Evolutionary conservation across 2,113 vertebrate species (phyloP).

Genomic region (Nibea albiflora): DNA sequence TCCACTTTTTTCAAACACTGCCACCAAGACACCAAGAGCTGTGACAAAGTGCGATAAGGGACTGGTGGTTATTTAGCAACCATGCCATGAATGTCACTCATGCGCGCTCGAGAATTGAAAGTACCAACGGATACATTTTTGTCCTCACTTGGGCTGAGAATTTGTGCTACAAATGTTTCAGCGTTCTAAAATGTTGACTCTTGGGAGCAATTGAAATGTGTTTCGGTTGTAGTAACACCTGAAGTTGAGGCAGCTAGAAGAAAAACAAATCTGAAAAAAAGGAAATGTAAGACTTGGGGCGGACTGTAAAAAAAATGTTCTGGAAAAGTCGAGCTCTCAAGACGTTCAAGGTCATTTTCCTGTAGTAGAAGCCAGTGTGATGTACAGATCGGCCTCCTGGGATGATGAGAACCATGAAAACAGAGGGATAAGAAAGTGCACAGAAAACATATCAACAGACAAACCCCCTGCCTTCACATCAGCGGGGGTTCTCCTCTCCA

Average conservation of each 20-base stretch:
- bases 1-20: neutral
- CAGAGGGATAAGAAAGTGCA: constrained; percentile 11
- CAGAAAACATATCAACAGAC: constrained; percentile 46
- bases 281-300: neutral
- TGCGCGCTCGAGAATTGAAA: neutral
- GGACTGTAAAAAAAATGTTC: neutral
- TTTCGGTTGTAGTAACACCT: neutral
- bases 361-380: constrained; percentile 19
- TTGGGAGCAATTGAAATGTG: neutral
- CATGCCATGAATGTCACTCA: neutral
- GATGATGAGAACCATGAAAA: constrained; percentile 33
- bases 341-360: constrained; percentile 1
- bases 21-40: neutral
- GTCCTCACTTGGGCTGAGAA: neutral
- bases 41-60: neutral
- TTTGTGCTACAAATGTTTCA: neutral
- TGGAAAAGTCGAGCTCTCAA: neutral
- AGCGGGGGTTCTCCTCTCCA: constrained; percentile 32
- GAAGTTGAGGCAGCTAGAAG: neutral
- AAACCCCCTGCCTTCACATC: constrained; percentile 28
- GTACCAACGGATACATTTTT: neutral
- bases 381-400: constrained; percentile 25
- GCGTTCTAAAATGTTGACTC: neutral
- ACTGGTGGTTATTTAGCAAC: neutral
- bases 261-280: neutral